Percentiles rank a stretch among this genome's conserved stretches.
These are phyloP conservation scores for Meloidogyne hapla DNA, from an alignment of 1,140 invertebrate species.

Conservation along the genomic window DNA sequence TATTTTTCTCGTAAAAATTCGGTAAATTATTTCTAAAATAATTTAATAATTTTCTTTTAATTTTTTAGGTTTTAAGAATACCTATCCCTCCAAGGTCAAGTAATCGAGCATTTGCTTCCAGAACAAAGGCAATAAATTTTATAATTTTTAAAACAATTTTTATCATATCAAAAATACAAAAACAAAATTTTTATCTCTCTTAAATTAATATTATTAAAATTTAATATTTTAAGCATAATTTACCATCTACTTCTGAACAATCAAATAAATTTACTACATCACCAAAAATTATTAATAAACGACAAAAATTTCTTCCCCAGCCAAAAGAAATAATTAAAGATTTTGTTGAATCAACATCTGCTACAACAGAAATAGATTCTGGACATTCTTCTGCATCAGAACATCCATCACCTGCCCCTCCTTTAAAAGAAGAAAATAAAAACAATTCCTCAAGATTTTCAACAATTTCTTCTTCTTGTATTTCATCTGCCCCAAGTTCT, in stretches of 20 bases:
- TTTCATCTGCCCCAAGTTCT: too few relatives aligned
- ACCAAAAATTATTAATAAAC: not conserved
- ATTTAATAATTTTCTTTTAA: too few relatives aligned
- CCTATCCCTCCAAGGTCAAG: conserved; percentile 49
- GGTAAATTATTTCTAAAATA: conserved; percentile 4
- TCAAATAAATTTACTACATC: too few relatives aligned
- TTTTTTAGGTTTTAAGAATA: conserved; percentile 42
- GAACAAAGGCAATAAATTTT: conserved; percentile 19
- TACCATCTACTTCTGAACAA: not conserved
- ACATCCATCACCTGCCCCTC: not conserved
- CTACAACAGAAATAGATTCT: conserved; percentile 11
- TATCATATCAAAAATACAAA: not conserved
- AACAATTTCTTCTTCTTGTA: not conserved
- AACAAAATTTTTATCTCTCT: not conserved
- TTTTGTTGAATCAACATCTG: not conserved
- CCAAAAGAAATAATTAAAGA: not conserved
- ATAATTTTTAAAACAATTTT: not conserved
- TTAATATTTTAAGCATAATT: not conserved
- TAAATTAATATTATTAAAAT: not conserved
- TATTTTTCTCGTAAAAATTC: conserved; percentile 55
- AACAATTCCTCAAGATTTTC: not conserved
- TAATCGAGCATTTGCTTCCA: conserved; percentile 35
- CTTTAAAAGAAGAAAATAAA: not conserved
- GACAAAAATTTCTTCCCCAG: not conserved
- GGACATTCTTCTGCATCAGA: conserved; percentile 26